These are phyloP conservation scores for Saccopteryx bilineata DNA, from an alignment of 2,113 vertebrate species.

Conservation along the genomic window DNA sequence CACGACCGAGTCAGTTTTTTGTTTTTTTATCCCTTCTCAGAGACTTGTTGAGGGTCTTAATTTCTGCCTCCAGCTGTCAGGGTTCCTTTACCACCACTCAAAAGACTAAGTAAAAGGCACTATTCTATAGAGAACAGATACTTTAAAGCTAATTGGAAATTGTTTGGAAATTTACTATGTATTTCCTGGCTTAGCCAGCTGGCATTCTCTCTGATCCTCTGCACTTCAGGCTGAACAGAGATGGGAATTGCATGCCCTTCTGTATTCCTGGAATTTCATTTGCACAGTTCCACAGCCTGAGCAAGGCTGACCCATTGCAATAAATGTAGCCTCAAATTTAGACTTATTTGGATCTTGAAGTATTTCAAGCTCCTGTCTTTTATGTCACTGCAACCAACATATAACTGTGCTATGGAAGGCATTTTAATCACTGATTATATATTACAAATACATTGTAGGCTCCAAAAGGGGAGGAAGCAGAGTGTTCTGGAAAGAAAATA, in stretches of 20 bases:
- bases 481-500: background rate
- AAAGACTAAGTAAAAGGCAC: slow-evolving; percentile 46
- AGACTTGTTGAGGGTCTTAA: background rate
- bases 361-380: slow-evolving; percentile 59
- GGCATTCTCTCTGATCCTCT: slow-evolving; percentile 1
- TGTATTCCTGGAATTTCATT: slow-evolving; percentile 47
- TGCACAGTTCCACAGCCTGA: slow-evolving; percentile 8
- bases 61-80: slow-evolving; percentile 34
- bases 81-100: background rate
- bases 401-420: slow-evolving; percentile 34
- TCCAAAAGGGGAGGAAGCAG: background rate
- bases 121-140: slow-evolving; percentile 1
- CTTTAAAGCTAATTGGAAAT: slow-evolving; percentile 68
- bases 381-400: background rate
- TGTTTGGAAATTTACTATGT: slow-evolving; percentile 50
- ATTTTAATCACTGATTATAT: slow-evolving; percentile 60
- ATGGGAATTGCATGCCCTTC: background rate
- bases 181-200: slow-evolving; percentile 47
- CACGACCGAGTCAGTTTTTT: background rate
- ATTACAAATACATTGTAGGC: background rate
- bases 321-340: slow-evolving; percentile 56
- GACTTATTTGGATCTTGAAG: slow-evolving; percentile 59
- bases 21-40: background rate
- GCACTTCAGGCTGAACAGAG: slow-evolving; percentile 52
- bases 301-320: background rate